Evolutionary conservation across 2,888 invertebrate genomes (phyloP).

Genomic region (Choristoneura rosaceana): DNA sequence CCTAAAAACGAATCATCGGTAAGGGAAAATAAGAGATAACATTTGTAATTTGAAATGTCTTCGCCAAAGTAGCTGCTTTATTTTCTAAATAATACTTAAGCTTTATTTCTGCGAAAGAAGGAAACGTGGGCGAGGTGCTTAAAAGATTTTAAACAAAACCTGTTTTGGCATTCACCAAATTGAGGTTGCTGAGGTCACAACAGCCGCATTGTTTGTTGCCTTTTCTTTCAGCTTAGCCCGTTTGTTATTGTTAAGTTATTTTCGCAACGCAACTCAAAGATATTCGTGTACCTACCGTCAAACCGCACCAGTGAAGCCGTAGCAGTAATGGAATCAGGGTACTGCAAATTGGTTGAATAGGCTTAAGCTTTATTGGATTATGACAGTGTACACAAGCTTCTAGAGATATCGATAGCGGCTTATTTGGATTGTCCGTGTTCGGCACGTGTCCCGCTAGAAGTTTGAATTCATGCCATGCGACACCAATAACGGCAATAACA

Average conservation of each 20-base stretch:
- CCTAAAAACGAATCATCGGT: not conserved
- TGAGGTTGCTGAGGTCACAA: slow-evolving; percentile 53
- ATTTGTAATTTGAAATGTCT: not conserved
- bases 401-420: slow-evolving; percentile 41
- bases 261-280: not conserved
- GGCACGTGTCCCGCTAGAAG: not conserved
- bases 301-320: slow-evolving; percentile 61
- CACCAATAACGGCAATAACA: not conserved
- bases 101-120: slow-evolving; percentile 30
- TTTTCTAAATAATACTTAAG: slow-evolving; percentile 29
- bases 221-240: slow-evolving; percentile 5
- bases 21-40: slow-evolving; percentile 3
- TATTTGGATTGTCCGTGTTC: slow-evolving; percentile 15
- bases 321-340: slow-evolving; percentile 55
- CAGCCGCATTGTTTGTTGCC: slow-evolving; percentile 40
- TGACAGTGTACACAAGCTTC: slow-evolving; percentile 50
- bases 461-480: slow-evolving; percentile 1
- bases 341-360: slow-evolving; percentile 61
- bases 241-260: not conserved
- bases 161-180: slow-evolving; percentile 53
- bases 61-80: slow-evolving; percentile 7
- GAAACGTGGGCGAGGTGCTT: slow-evolving; percentile 42
- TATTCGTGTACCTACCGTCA: not conserved
- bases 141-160: slow-evolving; percentile 47
- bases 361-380: slow-evolving; percentile 75